Percentiles rank a stretch among this genome's conserved stretches.
These are phyloP conservation scores for Electrophaes corylata DNA, from an alignment of 2,888 invertebrate species.

Conservation along the genomic window DNA sequence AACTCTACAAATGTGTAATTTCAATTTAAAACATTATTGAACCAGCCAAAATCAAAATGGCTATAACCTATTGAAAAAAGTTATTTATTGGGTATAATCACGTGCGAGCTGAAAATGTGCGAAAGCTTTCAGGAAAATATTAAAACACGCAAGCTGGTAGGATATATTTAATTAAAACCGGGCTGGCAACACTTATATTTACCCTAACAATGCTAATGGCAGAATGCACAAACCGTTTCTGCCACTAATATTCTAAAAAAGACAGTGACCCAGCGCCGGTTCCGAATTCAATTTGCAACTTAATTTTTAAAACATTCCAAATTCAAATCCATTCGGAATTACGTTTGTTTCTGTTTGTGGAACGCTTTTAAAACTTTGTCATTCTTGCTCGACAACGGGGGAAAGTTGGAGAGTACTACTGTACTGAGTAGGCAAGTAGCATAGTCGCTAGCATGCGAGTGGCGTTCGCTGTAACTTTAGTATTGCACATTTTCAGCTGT, in stretches of 20 bases:
- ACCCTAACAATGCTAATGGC: conserved; percentile 8
- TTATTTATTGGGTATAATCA: not conserved
- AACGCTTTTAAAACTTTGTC: conserved; percentile 40
- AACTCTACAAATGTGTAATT: conserved; percentile 37
- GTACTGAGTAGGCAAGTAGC: conserved; percentile 27
- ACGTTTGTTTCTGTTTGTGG: conserved; percentile 35
- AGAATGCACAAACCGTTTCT: conserved; percentile 11
- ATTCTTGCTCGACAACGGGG: conserved; percentile 34
- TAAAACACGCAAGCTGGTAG: not conserved
- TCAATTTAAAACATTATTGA: conserved; percentile 7
- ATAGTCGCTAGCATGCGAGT: conserved; percentile 39
- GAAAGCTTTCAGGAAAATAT: conserved; percentile 6
- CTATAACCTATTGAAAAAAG: not conserved
- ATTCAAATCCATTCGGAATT: conserved; percentile 38
- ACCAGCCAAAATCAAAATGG: conserved; percentile 1
- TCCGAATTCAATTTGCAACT: conserved; percentile 33
- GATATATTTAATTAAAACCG: conserved; percentile 11
- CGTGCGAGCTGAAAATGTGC: not conserved
- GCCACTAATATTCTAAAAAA: conserved; percentile 22
- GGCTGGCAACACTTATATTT: not conserved
- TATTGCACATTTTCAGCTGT: conserved; percentile 47
- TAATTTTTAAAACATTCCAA: conserved; percentile 36
- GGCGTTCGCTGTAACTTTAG: conserved; percentile 41
- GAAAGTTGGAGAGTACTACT: conserved; percentile 23
- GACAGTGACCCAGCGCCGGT: conserved; percentile 22